Evolutionary conservation across 2,113 vertebrate species (phyloP).

Genomic region (Grantiella picta): DNA sequence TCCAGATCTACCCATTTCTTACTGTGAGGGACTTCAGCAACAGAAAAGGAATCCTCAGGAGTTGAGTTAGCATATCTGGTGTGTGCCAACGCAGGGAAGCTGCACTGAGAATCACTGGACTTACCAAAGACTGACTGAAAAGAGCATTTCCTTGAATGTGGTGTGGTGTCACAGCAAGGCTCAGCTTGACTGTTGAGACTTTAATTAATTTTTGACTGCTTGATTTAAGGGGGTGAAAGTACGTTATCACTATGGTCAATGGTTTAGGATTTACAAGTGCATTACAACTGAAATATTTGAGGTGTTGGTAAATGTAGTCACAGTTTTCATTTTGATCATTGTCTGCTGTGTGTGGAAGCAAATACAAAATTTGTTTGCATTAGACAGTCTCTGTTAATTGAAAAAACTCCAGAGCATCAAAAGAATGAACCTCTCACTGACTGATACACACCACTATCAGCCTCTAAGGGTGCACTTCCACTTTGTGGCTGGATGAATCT

Average conservation of each 20-base stretch:
- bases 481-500: background rate
- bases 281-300: background rate
- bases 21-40: background rate
- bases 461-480: background rate
- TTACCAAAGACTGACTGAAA: background rate
- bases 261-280: background rate
- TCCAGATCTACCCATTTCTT: background rate
- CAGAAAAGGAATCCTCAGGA: background rate
- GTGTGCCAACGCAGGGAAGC: background rate
- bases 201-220: background rate
- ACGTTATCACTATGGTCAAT: accelerated
- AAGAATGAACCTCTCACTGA: background rate
- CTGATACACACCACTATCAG: background rate
- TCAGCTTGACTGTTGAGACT: background rate
- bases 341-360: background rate
- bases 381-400: background rate
- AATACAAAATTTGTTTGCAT: background rate
- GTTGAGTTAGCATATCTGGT: background rate
- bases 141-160: background rate
- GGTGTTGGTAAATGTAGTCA: background rate
- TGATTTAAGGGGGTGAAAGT: background rate
- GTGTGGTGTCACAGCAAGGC: background rate
- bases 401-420: background rate
- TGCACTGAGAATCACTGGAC: background rate
- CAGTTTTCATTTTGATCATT: background rate